Evolutionary conservation across 2,888 invertebrate species (phyloP), one percentile per base, ranked within the genome.

Genomic region (Trichogramma evanescens): DNA sequence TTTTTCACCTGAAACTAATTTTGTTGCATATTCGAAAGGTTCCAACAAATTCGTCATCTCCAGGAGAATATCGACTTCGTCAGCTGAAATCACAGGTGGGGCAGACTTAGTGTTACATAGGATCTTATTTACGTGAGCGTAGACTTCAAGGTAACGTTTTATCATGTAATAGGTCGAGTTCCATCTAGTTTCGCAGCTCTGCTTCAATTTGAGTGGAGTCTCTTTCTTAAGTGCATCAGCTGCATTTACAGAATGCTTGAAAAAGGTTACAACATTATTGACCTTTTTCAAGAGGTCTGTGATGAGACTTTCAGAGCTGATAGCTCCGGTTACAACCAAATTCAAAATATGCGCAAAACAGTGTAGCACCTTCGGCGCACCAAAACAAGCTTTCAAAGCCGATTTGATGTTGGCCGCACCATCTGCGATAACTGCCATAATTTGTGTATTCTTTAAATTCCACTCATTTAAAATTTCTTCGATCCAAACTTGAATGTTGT

Each of bases 11-110:
- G 66, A 67, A 10, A 70, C 55, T n/a, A 60, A 54, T 50, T 63
- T 66, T 7, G 68, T 71, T 40, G 67, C 66, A 2, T 63, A 48
- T 65, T 68, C 67, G 51, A 72, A 69, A 9, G 67, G 69, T 54
- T 65, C 51, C 13, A 72, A 58, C 44, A 71, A 60, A 49, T 56
- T 9, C 5, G 58, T 50, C 9, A 70, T 40, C 48, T 71, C 68
- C 64, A 64, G 66, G 8, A 67, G 41, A 38, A 67, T 54, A 50
- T 50, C 52, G 55, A 68, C 56, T 40, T 69, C 68, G 43, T 58
- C 53, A 48, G 55, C 53, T n/a, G 59, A 58, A 39, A 70, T 39
- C 59, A 61, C 53, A 6, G 60, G 56, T 38, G 69, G 61, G 39
- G 60, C 56, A 41, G 41, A 48, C 51, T 63, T 57, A 7, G 66